Conservation (phyloP, 1,140 invertebrate species). For the Drosophila carrolli region DNA sequence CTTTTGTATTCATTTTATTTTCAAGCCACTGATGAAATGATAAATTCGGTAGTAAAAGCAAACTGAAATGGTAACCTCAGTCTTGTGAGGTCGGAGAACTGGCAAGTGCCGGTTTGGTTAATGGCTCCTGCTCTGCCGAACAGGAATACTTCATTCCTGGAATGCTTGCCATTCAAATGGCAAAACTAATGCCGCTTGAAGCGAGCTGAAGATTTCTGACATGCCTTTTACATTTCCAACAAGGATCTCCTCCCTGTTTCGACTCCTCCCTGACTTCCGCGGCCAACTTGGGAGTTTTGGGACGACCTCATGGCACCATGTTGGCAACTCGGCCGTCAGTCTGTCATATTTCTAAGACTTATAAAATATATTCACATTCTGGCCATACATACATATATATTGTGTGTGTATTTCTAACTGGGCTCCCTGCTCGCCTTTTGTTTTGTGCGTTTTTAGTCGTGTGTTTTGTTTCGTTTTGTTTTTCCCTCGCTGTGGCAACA, state of each 20-base stretch:
- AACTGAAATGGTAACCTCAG: constrained; percentile 10
- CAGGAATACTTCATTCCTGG: constrained; percentile 34
- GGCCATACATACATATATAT: not conserved
- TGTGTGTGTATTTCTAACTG: constrained; percentile 20
- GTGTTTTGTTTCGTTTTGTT: constrained; percentile 15
- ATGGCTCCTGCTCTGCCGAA: constrained; percentile 27
- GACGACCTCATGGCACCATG: constrained; percentile 45
- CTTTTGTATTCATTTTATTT: no score
- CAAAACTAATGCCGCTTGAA: constrained; percentile 58
- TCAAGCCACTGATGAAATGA: constrained; percentile 4
- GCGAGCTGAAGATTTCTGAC: constrained; percentile 68
- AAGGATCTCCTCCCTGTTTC: constrained; percentile 29
- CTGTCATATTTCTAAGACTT: constrained; percentile 59
- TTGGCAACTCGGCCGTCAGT: constrained; percentile 62
- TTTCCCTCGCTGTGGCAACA: constrained; percentile 66
- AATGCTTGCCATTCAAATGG: constrained; percentile 68
- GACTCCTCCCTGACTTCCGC: constrained; percentile 20
- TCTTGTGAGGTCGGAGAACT: constrained; percentile 2
- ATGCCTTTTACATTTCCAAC: constrained; percentile 77
- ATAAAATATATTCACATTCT: constrained; percentile 43
- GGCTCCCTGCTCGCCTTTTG: constrained; percentile 27
- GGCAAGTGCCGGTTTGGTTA: constrained; percentile 25
- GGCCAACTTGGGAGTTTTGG: constrained; percentile 40
- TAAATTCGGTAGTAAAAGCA: constrained; percentile 7
- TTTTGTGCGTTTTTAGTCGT: constrained; percentile 24